These are phyloP conservation scores for Clunio marinus DNA, from an alignment of 2,888 invertebrate genomes.

Conservation along the genomic window DNA sequence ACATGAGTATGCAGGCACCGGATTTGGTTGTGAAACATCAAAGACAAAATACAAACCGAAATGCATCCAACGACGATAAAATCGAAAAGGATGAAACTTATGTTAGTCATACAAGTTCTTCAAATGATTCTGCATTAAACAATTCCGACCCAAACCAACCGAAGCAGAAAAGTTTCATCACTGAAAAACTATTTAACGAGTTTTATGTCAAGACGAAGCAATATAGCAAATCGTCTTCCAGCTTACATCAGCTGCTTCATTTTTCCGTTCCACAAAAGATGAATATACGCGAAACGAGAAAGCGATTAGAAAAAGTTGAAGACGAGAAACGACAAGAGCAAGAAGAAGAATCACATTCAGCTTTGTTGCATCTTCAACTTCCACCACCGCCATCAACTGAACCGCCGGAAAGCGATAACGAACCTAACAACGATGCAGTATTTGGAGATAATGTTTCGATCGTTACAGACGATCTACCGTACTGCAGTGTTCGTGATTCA, in stretches of 20 bases:
- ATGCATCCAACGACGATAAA: conserved; percentile 15
- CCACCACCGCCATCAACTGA: conserved; percentile 14
- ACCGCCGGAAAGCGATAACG: conserved; percentile 42
- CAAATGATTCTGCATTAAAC: conserved; percentile 8
- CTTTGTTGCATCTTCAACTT: conserved; percentile 29
- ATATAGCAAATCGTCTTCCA: conserved; percentile 61
- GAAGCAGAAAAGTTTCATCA: conserved; percentile 61
- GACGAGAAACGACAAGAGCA: background rate
- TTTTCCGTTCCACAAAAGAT: conserved; percentile 51
- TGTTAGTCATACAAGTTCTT: background rate
- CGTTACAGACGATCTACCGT: conserved; percentile 63
- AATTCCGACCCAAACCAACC: background rate
- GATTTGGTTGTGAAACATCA: conserved; percentile 21
- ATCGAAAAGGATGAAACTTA: conserved; percentile 26
- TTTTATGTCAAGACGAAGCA: conserved; percentile 68
- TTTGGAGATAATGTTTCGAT: conserved; percentile 19
- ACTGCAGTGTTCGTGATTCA: conserved; percentile 67
- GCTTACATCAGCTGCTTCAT: conserved; percentile 52
- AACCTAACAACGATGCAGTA: conserved; percentile 46
- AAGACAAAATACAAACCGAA: background rate
- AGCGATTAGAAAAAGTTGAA: background rate
- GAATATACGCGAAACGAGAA: conserved; percentile 54
- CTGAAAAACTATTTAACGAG: conserved; percentile 65
- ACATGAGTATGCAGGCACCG: conserved; percentile 9
- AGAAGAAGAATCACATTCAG: background rate